Evolutionary conservation across 2,797 vertebrate genomes (phyloP).

Genomic region (Heteromormyrus szaboi): DNA sequence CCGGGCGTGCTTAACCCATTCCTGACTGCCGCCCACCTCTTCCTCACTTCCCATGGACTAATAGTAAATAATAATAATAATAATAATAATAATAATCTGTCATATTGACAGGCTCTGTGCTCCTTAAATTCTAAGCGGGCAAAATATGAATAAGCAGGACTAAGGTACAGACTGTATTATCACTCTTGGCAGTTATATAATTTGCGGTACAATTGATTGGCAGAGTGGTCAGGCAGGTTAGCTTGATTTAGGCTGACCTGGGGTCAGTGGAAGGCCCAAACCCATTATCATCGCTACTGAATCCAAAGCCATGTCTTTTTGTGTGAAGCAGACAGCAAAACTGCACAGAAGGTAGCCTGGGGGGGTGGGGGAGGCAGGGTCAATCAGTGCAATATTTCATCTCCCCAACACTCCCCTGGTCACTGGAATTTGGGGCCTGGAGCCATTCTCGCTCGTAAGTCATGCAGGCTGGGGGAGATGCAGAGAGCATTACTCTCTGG

Average conservation of each 20-base stretch:
- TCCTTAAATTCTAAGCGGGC: background rate
- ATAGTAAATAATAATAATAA: background rate
- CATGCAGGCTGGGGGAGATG: background rate
- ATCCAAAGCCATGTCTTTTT: background rate
- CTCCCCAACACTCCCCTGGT: background rate
- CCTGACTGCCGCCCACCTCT: background rate
- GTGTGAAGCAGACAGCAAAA: background rate
- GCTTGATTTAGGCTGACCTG: background rate
- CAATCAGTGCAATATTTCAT: background rate
- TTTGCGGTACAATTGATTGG: background rate
- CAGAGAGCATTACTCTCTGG: background rate
- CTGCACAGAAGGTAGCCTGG: background rate
- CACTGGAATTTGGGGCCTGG: background rate
- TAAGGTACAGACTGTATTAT: background rate
- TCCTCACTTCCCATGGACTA: background rate
- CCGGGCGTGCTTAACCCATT: slow-evolving; percentile 23
- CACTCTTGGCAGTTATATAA: background rate
- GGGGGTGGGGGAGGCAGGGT: background rate
- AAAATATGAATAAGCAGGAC: background rate
- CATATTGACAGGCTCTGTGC: background rate
- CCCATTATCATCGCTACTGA: background rate
- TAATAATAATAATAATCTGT: background rate
- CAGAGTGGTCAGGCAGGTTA: background rate
- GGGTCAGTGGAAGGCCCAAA: background rate
- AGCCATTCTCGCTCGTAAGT: background rate